Evolutionary conservation across 2,797 vertebrate species (phyloP).

Genomic region (Pangasius macronema): DNA sequence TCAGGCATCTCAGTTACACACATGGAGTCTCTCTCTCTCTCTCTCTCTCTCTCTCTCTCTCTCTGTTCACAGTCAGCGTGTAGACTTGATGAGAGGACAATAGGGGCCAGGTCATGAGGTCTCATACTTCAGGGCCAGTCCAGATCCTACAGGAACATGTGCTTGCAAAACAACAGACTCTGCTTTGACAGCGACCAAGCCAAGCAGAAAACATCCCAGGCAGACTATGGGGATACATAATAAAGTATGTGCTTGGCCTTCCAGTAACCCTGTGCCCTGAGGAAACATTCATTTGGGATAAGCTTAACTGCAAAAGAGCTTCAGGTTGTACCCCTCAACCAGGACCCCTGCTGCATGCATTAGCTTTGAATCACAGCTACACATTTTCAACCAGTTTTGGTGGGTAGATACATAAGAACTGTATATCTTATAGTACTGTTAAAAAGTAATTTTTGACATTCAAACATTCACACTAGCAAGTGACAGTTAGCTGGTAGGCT

Average conservation of each 20-base stretch:
- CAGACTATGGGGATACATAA: neutral
- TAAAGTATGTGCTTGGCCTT: slow-evolving; percentile 35
- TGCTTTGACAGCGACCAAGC: slow-evolving; percentile 24
- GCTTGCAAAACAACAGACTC: slow-evolving; percentile 31
- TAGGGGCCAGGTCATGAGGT: neutral
- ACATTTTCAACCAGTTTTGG: neutral
- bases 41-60: too few relatives aligned
- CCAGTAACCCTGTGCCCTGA: slow-evolving; percentile 17
- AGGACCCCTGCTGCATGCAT: neutral
- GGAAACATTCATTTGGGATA: neutral
- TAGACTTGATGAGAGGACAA: slow-evolving; percentile 10
- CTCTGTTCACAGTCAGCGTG: neutral
- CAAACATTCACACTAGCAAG: neutral
- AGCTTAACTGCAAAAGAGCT: slow-evolving; percentile 14
- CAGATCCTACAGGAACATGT: slow-evolving; percentile 20
- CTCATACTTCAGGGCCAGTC: slow-evolving; percentile 14
- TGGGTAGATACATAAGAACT: neutral
- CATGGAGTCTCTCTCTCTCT: neutral
- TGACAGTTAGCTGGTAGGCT: neutral
- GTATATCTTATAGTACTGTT: neutral
- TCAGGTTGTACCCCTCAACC: neutral
- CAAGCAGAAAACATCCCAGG: slow-evolving; percentile 35
- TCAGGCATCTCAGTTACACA: neutral
- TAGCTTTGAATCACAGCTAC: neutral
- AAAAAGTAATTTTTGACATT: neutral